Evolutionary conservation across 2,797 vertebrate genomes (phyloP), one percentile per base, ranked within the genome.

Genomic region (Enoplosus armatus): DNA sequence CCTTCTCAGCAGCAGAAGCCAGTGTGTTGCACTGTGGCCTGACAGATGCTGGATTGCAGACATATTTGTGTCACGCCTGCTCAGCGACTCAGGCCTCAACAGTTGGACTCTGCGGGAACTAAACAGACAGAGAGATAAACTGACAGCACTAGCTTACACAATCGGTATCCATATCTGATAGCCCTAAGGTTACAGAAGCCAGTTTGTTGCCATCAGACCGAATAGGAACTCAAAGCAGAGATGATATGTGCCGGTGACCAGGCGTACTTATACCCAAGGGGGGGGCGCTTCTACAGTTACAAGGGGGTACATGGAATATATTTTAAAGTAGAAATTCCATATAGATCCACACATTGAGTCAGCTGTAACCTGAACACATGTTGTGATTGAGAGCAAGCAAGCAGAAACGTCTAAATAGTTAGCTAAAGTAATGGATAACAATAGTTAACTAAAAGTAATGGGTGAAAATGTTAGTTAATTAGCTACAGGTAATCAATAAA

Each of bases 31-130:
- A 41, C 69, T 54, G 77, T 31, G 47, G 47, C 20, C 71, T 74
- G 75, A 86, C 92, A 88, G 83, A 91, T 90, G 89, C 79, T 83
- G 85, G 81, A 91, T 82, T 29, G 72, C 83, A 82, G 60, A 80
- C 89, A 90, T 90, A 85, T 73, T 71, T 87, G 66, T 73, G 60
- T 55, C 51, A 48, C 41, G 82, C 81, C 80, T 79, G 66, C 77
- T 87, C 87, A 89, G 84, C 80, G 31, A 79, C 68, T 65, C 26
- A 33, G 55, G 20, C 70, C 56, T 83, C 75, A 80, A 67, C 79
- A 90, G 86, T 77, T 80, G 24, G 53, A 71, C 47, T 82, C 22
- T 53, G 65, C 54, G 10, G 55, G 24, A 29, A 55, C 65, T 37
- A 55, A 69, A 31, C 41, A 77, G 55, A 51, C 24, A 31, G 54